Conservation (phyloP, 2,113 vertebrate genomes). For the Apistogramma diplotaenia region DNA sequence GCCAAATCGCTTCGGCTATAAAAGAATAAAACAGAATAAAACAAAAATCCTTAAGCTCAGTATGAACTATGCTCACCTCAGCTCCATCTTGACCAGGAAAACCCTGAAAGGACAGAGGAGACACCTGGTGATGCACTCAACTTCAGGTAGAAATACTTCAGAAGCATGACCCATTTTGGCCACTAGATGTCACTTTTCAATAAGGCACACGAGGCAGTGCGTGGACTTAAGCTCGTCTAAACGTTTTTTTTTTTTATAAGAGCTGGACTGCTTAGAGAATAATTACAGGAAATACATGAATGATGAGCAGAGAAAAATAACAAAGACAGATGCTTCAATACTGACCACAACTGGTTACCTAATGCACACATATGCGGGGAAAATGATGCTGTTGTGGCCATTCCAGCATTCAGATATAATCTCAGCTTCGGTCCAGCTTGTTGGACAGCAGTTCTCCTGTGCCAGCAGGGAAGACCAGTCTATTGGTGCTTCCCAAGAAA, state of each 20-base stretch:
- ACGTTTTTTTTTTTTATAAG: not conserved
- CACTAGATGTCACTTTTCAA: slow-evolving; percentile 66
- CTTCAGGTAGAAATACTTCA: not conserved
- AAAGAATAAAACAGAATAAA: not conserved
- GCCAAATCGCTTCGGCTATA: not conserved
- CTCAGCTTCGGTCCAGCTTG: not conserved
- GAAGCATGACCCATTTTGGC: not conserved
- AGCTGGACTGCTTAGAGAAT: not conserved
- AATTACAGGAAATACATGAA: not conserved
- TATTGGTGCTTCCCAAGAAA: not conserved
- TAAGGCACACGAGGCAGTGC: not conserved
- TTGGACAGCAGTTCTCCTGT: not conserved
- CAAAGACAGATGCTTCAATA: not conserved
- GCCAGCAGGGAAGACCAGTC: not conserved
- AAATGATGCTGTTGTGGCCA: not conserved
- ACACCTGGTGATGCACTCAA: not conserved
- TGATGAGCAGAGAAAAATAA: not conserved
- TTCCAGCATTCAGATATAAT: not conserved
- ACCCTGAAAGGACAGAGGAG: slow-evolving; percentile 69
- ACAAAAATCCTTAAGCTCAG: not conserved
- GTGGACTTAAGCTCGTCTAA: not conserved
- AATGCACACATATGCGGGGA: not conserved
- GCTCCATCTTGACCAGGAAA: slow-evolving; percentile 79
- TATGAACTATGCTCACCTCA: slow-evolving; percentile 72
- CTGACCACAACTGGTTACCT: not conserved